Conservation (phyloP, 2,797 vertebrate genomes). For the Nasua narica region DNA sequence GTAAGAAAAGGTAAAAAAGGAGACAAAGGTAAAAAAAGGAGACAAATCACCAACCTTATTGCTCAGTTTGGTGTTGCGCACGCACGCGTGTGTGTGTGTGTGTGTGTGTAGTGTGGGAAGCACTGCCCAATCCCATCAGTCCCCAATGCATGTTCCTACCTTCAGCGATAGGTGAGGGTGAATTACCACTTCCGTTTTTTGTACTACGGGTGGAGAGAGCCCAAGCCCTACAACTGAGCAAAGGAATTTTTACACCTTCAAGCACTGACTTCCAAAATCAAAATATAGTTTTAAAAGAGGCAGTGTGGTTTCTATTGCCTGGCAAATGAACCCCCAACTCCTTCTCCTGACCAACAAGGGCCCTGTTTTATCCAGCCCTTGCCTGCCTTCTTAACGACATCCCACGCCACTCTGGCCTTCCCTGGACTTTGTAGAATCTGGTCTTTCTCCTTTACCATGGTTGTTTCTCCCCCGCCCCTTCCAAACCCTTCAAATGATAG, state of each 20-base stretch:
- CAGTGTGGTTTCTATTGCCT: not conserved
- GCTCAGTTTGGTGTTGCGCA: not conserved
- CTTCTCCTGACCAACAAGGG: not conserved
- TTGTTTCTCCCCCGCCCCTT: not conserved
- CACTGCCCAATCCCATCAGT: no score
- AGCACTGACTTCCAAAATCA: not conserved
- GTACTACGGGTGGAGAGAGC: not conserved
- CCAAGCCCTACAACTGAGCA: not conserved
- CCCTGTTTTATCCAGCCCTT: not conserved
- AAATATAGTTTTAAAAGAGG: constrained; percentile 19
- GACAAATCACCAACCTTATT: not conserved
- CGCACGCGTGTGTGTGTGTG: no score
- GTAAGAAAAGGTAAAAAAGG: constrained; percentile 3
- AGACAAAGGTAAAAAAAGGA: not conserved
- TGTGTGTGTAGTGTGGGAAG: no score
- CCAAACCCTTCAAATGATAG: not conserved
- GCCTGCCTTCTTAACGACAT: not conserved
- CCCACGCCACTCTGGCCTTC: not conserved
- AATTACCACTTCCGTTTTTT: not conserved
- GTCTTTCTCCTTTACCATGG: not conserved
- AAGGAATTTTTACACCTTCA: not conserved
- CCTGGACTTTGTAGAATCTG: not conserved
- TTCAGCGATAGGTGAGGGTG: not conserved
- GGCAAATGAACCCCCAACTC: not conserved
- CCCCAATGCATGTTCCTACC: no score